phyloP scores from a whole-genome alignment of 2,113 vertebrate genomes.

The Tupaia chinensis region DNA sequence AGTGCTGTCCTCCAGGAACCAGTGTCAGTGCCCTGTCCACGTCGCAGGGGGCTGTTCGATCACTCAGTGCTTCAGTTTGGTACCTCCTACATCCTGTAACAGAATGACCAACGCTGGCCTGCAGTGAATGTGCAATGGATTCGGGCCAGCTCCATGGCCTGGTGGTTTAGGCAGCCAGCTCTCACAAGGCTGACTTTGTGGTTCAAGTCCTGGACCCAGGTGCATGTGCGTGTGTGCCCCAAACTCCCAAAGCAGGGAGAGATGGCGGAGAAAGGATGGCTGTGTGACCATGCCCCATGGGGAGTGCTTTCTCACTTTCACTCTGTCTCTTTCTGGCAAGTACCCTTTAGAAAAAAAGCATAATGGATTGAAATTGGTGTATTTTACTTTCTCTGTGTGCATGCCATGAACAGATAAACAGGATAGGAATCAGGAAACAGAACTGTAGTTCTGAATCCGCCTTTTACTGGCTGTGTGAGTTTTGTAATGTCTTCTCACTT shows the following conservation, averaged over 20 bases:
- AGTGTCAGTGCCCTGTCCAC: background rate
- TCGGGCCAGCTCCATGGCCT: too few species aligned
- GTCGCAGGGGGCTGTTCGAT: background rate
- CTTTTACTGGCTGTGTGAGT: background rate
- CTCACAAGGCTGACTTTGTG: too few species aligned
- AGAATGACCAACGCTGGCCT: background rate
- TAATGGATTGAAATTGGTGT: background rate
- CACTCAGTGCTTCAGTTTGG: background rate
- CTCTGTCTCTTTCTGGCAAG: too few species aligned
- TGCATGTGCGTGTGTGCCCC: too few species aligned
- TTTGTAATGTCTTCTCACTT: slow-evolving; percentile 18
- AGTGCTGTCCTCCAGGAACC: background rate
- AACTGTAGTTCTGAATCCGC: background rate
- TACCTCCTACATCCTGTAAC: background rate
- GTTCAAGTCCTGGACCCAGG: too few species aligned
- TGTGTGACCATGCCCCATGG: too few species aligned
- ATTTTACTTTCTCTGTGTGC: background rate
- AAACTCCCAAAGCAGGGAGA: too few species aligned
- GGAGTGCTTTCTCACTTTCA: too few species aligned
- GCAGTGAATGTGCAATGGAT: background rate
- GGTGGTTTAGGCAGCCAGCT: too few species aligned
- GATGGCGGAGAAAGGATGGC: too few species aligned
- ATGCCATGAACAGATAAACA: background rate
- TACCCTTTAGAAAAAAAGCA: too few species aligned
- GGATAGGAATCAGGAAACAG: background rate